Conservation (phyloP, 2,888 invertebrate genomes). For the Cremastinae sp. region DNA sequence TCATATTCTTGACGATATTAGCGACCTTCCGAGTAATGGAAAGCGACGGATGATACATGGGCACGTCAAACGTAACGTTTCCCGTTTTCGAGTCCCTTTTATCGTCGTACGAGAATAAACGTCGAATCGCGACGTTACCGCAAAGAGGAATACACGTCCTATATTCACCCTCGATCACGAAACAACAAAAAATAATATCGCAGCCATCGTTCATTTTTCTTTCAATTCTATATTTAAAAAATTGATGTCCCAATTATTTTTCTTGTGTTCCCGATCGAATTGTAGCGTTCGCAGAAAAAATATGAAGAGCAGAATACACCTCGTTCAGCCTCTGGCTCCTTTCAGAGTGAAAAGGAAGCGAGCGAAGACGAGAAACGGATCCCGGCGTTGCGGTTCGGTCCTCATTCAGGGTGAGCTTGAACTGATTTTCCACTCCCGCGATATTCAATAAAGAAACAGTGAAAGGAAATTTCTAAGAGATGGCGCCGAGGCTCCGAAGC, state of each 20-base stretch:
- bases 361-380: conserved; percentile 49
- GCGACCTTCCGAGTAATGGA: conserved; percentile 74
- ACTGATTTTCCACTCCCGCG: conserved; percentile 68
- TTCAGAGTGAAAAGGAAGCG: conserved; percentile 1
- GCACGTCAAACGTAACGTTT: conserved; percentile 75
- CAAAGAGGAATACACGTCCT: not conserved
- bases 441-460: conserved; percentile 79
- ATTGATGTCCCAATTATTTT: not conserved
- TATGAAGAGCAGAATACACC: not conserved
- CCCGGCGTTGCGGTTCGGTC: conserved; percentile 50
- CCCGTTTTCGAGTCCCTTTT: conserved; percentile 54
- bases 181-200: not conserved
- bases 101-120: conserved; percentile 37
- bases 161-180: not conserved
- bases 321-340: too few relatives aligned
- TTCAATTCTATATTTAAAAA: not conserved
- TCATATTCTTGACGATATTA: conserved; percentile 73
- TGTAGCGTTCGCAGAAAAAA: not conserved
- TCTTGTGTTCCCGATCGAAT: not conserved
- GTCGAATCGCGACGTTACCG: not conserved
- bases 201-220: too few relatives aligned
- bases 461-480: conserved; percentile 72
- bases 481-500: conserved; percentile 55
- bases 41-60: conserved; percentile 77
- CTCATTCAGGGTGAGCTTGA: conserved; percentile 56